A percentile compares a stretch with the other conserved stretches of the same genome.
Conservation (phyloP, 2,113 vertebrate genomes). For the Tauraco erythrolophus region DNA sequence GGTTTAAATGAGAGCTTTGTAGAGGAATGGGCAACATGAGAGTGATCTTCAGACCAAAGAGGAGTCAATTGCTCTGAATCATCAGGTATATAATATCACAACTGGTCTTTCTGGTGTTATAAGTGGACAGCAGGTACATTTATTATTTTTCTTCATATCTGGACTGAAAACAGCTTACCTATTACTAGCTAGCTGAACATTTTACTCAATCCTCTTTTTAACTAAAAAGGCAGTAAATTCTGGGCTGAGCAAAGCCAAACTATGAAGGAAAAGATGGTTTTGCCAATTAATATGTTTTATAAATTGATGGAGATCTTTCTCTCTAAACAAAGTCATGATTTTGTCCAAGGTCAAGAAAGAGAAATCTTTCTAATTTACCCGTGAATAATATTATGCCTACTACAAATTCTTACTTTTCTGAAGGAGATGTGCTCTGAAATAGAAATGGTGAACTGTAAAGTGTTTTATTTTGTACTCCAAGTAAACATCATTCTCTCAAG, state of each 20-base stretch:
- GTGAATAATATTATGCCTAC: neutral
- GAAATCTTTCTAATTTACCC: neutral
- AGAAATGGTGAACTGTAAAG: neutral
- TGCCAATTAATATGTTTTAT: neutral
- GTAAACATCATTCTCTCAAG: neutral
- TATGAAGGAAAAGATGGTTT: neutral
- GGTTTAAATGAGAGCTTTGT: neutral
- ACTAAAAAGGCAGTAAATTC: neutral
- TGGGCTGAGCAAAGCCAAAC: neutral
- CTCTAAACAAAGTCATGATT: neutral
- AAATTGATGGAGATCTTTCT: neutral
- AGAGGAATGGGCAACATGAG: neutral
- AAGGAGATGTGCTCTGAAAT: neutral
- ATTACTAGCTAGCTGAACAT: neutral
- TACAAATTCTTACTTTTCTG: neutral
- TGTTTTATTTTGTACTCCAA: rapidly evolving
- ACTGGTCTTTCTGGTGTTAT: neutral
- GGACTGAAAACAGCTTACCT: neutral
- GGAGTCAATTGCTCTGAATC: neutral
- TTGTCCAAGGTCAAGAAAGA: neutral
- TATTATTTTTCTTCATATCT: neutral
- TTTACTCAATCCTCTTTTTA: neutral
- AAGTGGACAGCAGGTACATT: neutral
- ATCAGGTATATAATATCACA: neutral
- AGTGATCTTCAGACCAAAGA: neutral